Evolutionary conservation across 1,140 invertebrate species (phyloP).

Genomic region (Aleiodes sp.): DNA sequence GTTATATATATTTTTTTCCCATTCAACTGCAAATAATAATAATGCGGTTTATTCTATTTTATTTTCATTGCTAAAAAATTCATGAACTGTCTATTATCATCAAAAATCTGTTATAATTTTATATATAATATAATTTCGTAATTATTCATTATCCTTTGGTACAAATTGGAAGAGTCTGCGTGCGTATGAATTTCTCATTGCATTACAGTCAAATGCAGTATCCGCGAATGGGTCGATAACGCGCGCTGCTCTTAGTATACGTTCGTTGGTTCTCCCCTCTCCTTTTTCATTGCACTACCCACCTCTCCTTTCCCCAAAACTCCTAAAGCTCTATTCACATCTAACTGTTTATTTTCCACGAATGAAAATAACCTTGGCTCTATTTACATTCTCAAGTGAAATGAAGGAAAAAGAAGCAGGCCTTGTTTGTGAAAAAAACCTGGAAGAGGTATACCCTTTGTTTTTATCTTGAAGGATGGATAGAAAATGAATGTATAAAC

Average conservation of each 20-base stretch:
- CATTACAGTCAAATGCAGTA: constrained; percentile 50
- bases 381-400: neutral
- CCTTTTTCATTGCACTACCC: neutral
- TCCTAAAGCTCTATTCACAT: neutral
- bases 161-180: neutral
- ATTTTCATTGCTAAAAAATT: too few species aligned
- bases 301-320: neutral
- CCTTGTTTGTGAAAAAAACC: neutral
- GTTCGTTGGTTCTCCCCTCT: neutral
- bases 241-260: constrained; percentile 53
- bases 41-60: too few species aligned
- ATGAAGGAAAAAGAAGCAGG: neutral
- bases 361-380: neutral
- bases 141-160: too few species aligned
- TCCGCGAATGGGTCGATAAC: constrained; percentile 62
- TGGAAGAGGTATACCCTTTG: too few species aligned
- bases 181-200: constrained; percentile 6
- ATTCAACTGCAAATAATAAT: too few species aligned
- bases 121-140: too few species aligned
- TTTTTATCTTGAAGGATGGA: too few species aligned
- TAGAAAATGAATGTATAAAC: too few species aligned
- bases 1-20: neutral
- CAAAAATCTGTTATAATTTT: too few species aligned
- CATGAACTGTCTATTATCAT: too few species aligned
- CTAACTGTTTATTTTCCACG: neutral